Evolutionary conservation across 2,113 vertebrate genomes (phyloP), one percentile per base, ranked within the genome.

Genomic region (Tricholaema leucomelas): DNA sequence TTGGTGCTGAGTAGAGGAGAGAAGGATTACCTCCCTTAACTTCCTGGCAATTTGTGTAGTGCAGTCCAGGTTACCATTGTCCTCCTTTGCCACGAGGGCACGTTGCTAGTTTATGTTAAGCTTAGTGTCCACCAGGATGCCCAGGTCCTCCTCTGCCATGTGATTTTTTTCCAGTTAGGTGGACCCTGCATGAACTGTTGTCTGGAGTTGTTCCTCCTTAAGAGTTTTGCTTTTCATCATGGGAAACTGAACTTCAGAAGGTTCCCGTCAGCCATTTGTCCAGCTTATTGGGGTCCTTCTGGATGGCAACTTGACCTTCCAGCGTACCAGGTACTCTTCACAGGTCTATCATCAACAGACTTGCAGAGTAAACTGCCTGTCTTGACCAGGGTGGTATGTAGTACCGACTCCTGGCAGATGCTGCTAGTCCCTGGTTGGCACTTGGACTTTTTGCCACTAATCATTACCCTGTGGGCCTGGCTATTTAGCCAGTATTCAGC

Each of bases 291-390:
- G 73, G 30, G 2, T 74, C 10, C 10, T 28, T 40, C 8, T 20
- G 70, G 31, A 28, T 85, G 21, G 18, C 17, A 74, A 10, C 24
- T 1, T 6, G 5, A 52, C 18, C 18, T n/a, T 54, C 8, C 18
- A 21, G 50, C 1, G 1, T 71, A 40, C 20, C 9, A 19, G 35
- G 15, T 7, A 16, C 15, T 82, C 1, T 5, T 64, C 54, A 3
- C 8, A 18, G 30, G 64, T 74, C 24, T 50, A 16, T 83, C 31
- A 18, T 66, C 30, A n/a, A 17, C 30, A 40, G 42, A 2, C 35
- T 38, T 60, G 38, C 52, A 40, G 24, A n/a, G 24, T 46, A 5
- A 0, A 0, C 56, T 25, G 5, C 18, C 38, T 0, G 0, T 6
- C 19, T 19, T 44, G 15, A 59, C 8, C 20, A 38, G 54, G 4